phyloP scores from a whole-genome alignment of 2,888 invertebrate species.

The Drosophila merina region DNA sequence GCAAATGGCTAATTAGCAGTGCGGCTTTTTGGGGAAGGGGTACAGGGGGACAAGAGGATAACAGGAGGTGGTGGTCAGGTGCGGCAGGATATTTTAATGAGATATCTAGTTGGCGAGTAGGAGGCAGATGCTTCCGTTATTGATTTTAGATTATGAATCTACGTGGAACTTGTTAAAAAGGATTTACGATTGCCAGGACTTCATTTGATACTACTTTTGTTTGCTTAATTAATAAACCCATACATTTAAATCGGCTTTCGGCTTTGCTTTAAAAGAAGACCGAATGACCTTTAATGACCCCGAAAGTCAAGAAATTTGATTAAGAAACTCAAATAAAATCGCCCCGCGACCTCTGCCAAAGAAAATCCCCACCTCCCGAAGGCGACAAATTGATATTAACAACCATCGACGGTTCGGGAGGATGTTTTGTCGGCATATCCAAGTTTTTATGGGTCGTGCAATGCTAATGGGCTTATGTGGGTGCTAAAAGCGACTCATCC shows the following conservation, averaged over 20 bases:
- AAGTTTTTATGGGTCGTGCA: conserved; percentile 55
- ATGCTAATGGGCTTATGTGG: conserved; percentile 73
- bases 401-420: conserved; percentile 35
- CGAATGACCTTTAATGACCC: not conserved
- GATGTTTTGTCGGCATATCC: conserved; percentile 8
- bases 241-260: not conserved
- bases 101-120: conserved; percentile 22
- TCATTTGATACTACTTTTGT: not conserved
- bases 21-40: not conserved
- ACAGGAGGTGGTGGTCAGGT: conserved; percentile 2
- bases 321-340: conserved; percentile 24
- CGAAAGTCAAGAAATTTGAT: conserved; percentile 15
- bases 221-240: not conserved
- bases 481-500: conserved; percentile 72
- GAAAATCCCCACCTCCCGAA: not conserved
- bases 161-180: not conserved
- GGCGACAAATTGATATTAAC: conserved; percentile 44
- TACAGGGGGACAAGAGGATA: not conserved
- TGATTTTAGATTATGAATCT: conserved; percentile 34
- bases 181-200: conserved; percentile 4
- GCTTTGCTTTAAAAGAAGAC: not conserved
- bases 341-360: too few relatives aligned
- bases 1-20: conserved; percentile 45
- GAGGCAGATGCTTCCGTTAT: conserved; percentile 23
- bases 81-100: conserved; percentile 24